Conservation (phyloP, 2,797 vertebrate genomes). For the Phrynocephalus vlangalii region DNA sequence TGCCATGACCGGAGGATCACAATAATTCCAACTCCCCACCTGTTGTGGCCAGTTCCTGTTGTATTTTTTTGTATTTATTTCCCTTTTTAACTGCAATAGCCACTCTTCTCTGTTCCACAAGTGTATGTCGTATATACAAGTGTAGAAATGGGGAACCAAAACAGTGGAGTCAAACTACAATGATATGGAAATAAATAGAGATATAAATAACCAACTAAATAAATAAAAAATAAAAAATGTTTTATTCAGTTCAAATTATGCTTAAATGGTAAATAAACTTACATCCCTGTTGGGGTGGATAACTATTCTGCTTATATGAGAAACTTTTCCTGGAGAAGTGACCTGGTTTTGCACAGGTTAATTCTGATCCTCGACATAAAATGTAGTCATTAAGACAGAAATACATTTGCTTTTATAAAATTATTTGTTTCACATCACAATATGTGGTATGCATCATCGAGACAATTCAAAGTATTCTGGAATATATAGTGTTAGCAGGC, state of each 20-base stretch:
- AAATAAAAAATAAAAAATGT: no score
- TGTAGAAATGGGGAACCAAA: not conserved
- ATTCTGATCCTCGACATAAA: not conserved
- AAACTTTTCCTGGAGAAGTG: not conserved
- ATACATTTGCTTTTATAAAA: not conserved
- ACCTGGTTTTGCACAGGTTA: not conserved
- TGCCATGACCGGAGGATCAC: no score
- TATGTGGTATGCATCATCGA: not conserved
- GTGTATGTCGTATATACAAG: not conserved
- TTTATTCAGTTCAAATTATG: not conserved
- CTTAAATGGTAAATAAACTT: not conserved
- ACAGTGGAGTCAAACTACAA: not conserved
- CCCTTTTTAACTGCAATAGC: not conserved
- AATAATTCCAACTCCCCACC: no score
- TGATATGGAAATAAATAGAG: not conserved
- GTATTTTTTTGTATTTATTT: not conserved
- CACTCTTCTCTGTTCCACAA: not conserved
- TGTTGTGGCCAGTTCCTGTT: no score
- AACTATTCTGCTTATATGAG: not conserved
- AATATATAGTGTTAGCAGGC: not conserved
- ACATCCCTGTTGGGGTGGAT: not conserved
- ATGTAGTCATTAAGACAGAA: not conserved
- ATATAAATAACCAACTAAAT: no score
- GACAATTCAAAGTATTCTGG: not conserved
- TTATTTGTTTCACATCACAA: slow-evolving; percentile 22